Conservation (phyloP, 2,113 vertebrate species). For the Cyprinodon tularosa region DNA sequence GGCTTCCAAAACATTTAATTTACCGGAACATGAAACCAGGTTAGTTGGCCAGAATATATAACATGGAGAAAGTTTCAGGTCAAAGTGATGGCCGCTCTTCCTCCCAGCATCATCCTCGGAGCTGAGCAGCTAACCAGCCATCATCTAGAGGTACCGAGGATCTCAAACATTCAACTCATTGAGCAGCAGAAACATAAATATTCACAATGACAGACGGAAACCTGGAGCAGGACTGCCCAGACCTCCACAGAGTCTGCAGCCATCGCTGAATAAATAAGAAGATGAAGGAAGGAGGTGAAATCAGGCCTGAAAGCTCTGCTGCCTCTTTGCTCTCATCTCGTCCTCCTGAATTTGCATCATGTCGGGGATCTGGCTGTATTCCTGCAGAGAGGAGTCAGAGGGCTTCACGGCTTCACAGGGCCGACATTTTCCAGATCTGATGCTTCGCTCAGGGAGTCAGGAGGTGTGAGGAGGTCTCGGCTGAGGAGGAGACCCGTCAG, state of each 20-base stretch:
- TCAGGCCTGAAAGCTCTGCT: conserved; percentile 12
- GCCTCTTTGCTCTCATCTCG: conserved; percentile 24
- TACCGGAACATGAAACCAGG: not conserved
- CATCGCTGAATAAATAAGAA: conserved; percentile 29
- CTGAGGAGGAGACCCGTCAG: not conserved
- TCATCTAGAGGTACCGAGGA: not conserved
- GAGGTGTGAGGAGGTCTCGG: not conserved
- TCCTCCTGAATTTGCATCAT: conserved; percentile 25
- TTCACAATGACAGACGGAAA: not conserved
- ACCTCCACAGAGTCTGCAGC: not conserved
- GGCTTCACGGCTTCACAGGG: not conserved
- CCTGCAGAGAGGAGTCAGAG: not conserved
- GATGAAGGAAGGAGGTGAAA: conserved; percentile 11
- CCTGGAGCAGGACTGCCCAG: not conserved
- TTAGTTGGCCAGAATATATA: not conserved
- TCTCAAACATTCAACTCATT: not conserved
- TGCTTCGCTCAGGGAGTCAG: no score
- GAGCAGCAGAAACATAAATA: not conserved
- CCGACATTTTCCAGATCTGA: not conserved
- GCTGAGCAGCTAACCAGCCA: not conserved
- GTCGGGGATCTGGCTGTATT: not conserved
- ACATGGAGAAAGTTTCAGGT: not conserved
- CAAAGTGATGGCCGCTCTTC: no score
- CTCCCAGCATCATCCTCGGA: not conserved
- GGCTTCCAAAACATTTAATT: not conserved